Conservation (phyloP, 2,113 vertebrate species). For the Rhizomys pruinosus region DNA sequence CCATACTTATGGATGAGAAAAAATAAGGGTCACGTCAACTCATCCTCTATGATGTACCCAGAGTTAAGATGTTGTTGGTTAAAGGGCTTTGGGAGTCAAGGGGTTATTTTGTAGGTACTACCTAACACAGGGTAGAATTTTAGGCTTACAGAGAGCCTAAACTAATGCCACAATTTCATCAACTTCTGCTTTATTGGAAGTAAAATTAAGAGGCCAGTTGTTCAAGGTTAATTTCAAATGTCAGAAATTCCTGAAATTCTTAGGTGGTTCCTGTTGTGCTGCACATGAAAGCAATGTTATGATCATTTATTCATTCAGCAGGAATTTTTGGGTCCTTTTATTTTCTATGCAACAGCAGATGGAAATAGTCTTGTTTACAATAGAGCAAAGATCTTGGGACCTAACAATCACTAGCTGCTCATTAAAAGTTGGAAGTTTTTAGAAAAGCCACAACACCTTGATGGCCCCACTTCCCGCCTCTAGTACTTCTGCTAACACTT, state of each 20-base stretch:
- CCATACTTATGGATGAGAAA: neutral
- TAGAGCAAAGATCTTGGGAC: neutral
- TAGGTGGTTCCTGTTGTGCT: neutral
- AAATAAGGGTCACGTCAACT: neutral
- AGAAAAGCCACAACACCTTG: neutral
- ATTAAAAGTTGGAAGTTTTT: neutral
- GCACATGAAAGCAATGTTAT: neutral
- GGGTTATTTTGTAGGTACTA: neutral
- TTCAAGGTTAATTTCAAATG: conserved; percentile 25
- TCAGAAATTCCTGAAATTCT: conserved; percentile 6
- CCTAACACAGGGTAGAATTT: neutral
- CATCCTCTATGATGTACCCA: neutral
- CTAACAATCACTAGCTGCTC: neutral
- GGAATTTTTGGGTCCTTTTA: neutral
- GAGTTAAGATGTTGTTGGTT: neutral
- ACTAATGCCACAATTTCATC: neutral
- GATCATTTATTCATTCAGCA: neutral
- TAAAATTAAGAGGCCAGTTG: neutral
- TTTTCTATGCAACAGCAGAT: neutral
- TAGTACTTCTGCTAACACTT: neutral
- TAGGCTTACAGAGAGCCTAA: neutral
- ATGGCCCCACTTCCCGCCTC: too few species aligned
- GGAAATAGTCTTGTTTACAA: neutral
- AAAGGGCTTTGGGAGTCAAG: neutral
- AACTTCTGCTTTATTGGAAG: conserved; percentile 14